These are phyloP conservation scores for Halichondria panicea DNA, from an alignment of 37 sponge, comb jelly and placozoan genomes.

Conservation along the genomic window DNA sequence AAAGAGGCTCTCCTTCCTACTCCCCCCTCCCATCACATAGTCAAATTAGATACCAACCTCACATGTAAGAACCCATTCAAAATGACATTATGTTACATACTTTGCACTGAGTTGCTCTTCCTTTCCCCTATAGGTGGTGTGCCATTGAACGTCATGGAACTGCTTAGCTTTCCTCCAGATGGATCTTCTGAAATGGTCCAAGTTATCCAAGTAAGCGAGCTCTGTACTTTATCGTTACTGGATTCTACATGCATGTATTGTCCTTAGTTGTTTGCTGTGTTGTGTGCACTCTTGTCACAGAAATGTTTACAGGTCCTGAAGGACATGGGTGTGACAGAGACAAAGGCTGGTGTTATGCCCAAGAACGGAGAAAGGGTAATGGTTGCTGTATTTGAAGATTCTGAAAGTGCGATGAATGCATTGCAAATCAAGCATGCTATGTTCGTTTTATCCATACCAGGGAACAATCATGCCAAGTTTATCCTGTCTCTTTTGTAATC, in stretches of 20 bases:
- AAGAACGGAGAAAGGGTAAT: conserved; percentile 39
- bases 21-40: conserved; percentile 53
- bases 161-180: conserved; percentile 48
- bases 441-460: conserved; percentile 49
- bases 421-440: conserved; percentile 33
- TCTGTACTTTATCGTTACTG: background rate
- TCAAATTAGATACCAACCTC: conserved; percentile 59
- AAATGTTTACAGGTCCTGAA: conserved; percentile 2
- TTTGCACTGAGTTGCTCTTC: background rate
- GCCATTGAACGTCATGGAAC: conserved; percentile 67
- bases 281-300: background rate
- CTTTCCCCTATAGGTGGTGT: conserved; percentile 49
- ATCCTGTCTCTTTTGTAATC: conserved; percentile 35
- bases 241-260: too few species aligned
- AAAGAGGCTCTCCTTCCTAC: conserved; percentile 77
- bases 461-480: conserved; percentile 56
- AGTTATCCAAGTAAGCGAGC: conserved; percentile 11
- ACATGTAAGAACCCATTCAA: too few species aligned
- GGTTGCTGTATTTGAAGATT: conserved; percentile 36
- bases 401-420: conserved; percentile 45
- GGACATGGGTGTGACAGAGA: conserved; percentile 34
- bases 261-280: too few species aligned
- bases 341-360: conserved; percentile 21
- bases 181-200: conserved; percentile 34
- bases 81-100: too few species aligned